Evolutionary conservation across 2,113 vertebrate species (phyloP).

Genomic region (Corythoichthys haematopterus): DNA sequence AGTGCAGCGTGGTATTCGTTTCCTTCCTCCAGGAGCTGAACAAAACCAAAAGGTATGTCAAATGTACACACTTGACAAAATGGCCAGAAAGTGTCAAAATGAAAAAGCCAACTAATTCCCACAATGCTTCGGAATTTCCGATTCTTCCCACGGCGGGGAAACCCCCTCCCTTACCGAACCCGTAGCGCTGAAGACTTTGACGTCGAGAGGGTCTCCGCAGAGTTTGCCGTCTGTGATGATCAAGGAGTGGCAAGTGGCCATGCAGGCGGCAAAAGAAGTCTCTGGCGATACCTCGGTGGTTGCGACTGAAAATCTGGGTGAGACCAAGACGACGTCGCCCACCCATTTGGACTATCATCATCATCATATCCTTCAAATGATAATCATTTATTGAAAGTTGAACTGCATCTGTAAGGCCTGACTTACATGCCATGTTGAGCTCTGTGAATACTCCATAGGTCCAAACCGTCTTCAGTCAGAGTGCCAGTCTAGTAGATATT

Average conservation of each 20-base stretch:
- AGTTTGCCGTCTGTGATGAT: slow-evolving; percentile 90
- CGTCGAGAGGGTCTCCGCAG: slow-evolving; percentile 92
- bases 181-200: slow-evolving; percentile 95
- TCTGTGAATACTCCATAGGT: slow-evolving; percentile 90
- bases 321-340: slow-evolving; percentile 1
- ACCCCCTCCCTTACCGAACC: slow-evolving; percentile 81
- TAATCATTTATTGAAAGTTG: no score
- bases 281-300: slow-evolving; percentile 77
- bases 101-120: no score
- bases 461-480: slow-evolving; percentile 93
- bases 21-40: slow-evolving; percentile 89
- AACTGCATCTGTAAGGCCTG: no score
- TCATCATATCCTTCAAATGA: no score
- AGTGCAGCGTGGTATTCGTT: slow-evolving; percentile 93
- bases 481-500: slow-evolving; percentile 82
- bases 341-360: background rate
- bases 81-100: no score
- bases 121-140: no score
- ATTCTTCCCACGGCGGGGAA: no score
- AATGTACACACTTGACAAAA: no score
- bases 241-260: slow-evolving; percentile 94
- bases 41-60: slow-evolving; percentile 3
- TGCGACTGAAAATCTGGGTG: slow-evolving; percentile 78
- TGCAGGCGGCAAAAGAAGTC: slow-evolving; percentile 85
- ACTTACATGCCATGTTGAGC: slow-evolving; percentile 77